Conservation (phyloP, 2,797 vertebrate species). For the Brachyrhaphis roseni region DNA sequence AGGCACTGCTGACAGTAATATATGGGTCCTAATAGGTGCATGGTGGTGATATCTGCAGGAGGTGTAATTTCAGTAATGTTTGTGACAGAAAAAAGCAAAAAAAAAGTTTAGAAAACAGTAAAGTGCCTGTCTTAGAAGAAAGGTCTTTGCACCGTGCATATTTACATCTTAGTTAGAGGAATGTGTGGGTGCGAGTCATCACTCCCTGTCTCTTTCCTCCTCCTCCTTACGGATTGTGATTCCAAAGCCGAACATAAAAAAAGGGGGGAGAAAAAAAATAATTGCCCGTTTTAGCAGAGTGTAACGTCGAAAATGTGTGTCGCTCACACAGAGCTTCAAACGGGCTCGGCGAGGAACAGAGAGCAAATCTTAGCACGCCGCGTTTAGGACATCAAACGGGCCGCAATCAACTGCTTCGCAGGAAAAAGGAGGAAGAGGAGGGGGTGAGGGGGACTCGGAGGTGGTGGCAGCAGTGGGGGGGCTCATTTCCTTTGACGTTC, state of each 20-base stretch:
- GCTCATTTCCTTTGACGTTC: constrained; percentile 76
- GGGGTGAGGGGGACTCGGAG: constrained; percentile 53
- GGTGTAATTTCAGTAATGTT: constrained; percentile 75
- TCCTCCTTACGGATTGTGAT: constrained; percentile 58
- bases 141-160: constrained; percentile 72
- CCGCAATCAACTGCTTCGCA: constrained; percentile 80
- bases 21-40: constrained; percentile 79
- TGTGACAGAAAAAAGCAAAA: constrained; percentile 63
- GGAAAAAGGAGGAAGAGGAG: constrained; percentile 39
- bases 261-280: constrained; percentile 63
- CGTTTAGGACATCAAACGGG: constrained; percentile 85
- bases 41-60: constrained; percentile 74
- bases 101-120: constrained; percentile 74
- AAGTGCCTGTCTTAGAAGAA: constrained; percentile 73
- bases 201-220: constrained; percentile 64
- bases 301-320: constrained; percentile 81
- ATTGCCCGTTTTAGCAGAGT: constrained; percentile 83
- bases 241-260: constrained; percentile 74
- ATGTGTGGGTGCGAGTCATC: constrained; percentile 74
- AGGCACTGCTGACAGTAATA: constrained; percentile 76
- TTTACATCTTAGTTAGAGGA: constrained; percentile 76
- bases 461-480: constrained; percentile 44
- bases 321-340: constrained; percentile 81
- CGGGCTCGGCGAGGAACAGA: constrained; percentile 74
- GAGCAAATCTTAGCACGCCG: constrained; percentile 82